phyloP scores from a whole-genome alignment of 2,888 invertebrate species.

The Synanthedon vespiformis region DNA sequence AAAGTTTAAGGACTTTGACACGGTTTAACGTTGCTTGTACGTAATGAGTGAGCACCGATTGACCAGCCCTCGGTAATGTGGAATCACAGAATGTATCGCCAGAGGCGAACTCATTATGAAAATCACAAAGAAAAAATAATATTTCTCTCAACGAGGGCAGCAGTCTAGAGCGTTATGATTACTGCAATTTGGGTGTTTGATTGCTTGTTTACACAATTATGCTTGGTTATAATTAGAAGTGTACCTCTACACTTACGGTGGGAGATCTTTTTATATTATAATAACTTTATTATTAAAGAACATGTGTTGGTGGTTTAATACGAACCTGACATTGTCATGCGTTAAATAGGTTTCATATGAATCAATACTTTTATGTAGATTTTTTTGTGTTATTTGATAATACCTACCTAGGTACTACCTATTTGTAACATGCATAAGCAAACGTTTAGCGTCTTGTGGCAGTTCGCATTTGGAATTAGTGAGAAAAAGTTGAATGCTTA shows the following conservation, averaged over 20 bases:
- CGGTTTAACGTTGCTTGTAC: slow-evolving; percentile 21
- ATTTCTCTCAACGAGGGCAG: slow-evolving; percentile 16
- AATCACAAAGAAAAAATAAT: slow-evolving; percentile 23
- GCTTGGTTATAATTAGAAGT: neutral
- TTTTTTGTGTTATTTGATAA: too few relatives aligned
- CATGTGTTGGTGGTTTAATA: too few relatives aligned
- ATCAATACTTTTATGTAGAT: too few relatives aligned
- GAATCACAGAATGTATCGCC: slow-evolving; percentile 21
- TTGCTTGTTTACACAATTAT: neutral
- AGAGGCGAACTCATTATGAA: slow-evolving; percentile 30
- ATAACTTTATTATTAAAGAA: neutral
- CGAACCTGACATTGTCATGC: too few relatives aligned
- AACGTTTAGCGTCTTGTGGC: too few relatives aligned
- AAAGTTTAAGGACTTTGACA: slow-evolving; percentile 24
- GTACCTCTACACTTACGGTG: neutral
- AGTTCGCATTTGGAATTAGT: too few relatives aligned
- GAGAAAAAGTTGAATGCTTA: too few relatives aligned
- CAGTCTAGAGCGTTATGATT: slow-evolving; percentile 10
- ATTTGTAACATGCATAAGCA: too few relatives aligned
- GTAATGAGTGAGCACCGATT: slow-evolving; percentile 28
- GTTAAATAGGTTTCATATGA: too few relatives aligned
- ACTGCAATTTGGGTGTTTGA: slow-evolving; percentile 16
- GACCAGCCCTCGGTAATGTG: slow-evolving; percentile 17
- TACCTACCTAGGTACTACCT: too few relatives aligned
- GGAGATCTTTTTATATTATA: neutral